phyloP scores from a whole-genome alignment of 2,113 vertebrate genomes.

The Cariama cristata region DNA sequence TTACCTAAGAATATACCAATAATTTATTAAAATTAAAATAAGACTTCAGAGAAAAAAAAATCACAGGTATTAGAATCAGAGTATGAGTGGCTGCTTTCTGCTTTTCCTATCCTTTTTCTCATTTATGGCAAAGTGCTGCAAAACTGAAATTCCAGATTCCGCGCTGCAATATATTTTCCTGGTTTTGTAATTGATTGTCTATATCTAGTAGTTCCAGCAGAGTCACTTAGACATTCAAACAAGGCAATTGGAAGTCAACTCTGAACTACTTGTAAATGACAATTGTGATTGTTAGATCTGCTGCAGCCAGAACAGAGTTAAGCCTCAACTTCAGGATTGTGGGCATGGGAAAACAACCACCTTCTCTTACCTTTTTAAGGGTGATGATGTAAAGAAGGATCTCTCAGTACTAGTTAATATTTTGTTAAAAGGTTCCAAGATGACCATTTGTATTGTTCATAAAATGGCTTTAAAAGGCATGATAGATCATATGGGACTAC shows the following conservation, averaged over 20 bases:
- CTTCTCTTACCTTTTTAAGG: neutral
- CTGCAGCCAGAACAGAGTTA: neutral
- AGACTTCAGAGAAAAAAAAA: neutral
- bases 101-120: neutral
- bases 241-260: neutral
- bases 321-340: neutral
- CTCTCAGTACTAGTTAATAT: neutral
- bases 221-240: neutral
- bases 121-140: neutral
- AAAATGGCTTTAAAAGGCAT: neutral
- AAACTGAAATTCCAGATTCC: neutral
- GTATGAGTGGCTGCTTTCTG: neutral
- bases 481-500: neutral
- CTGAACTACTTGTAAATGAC: neutral
- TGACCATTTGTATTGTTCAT: neutral
- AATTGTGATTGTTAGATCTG: neutral
- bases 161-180: neutral
- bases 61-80: neutral
- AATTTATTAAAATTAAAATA: neutral
- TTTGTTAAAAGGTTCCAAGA: neutral
- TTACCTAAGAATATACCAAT: neutral
- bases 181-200: neutral
- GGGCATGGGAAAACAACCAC: neutral
- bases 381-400: neutral
- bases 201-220: neutral